A percentile compares a stretch with the other conserved stretches of the same genome.
Conservation (phyloP, 2,888 invertebrate species). For the Drosophila mayaguana region DNA sequence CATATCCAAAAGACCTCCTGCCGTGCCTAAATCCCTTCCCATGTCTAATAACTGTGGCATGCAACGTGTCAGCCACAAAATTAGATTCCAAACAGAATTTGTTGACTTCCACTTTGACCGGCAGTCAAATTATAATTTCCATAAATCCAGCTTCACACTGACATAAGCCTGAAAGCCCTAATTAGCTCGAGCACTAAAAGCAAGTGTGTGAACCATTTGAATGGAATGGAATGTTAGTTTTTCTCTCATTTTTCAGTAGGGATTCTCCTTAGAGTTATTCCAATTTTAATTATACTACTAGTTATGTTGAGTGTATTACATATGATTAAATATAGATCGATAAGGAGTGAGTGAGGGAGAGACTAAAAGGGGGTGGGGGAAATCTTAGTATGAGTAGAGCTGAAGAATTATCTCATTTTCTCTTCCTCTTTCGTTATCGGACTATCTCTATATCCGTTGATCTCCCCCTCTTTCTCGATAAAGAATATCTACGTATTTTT, state of each 20-base stretch:
- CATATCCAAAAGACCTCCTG: neutral
- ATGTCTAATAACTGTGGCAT: neutral
- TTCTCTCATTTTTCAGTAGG: neutral
- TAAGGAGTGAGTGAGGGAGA: neutral
- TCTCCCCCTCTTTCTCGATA: neutral
- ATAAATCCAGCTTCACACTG: neutral
- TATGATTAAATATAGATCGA: neutral
- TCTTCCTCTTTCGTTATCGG: neutral
- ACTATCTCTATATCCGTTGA: neutral
- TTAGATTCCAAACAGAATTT: conserved; percentile 28
- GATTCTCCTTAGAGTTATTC: neutral
- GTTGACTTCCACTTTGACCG: conserved; percentile 18
- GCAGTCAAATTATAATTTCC: neutral
- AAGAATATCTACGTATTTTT: too few species aligned
- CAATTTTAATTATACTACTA: neutral
- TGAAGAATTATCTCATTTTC: neutral
- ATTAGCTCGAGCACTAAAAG: neutral
- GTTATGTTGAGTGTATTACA: neutral
- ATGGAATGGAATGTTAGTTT: neutral
- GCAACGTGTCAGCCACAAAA: conserved; percentile 35
- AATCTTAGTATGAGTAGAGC: neutral
- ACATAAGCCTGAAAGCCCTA: neutral
- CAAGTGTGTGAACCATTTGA: neutral
- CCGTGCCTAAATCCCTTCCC: neutral
- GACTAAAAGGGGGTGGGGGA: neutral